These are phyloP conservation scores for Parapristionchus giblindavisi DNA, from an alignment of 2,888 invertebrate genomes.

Conservation along the genomic window DNA sequence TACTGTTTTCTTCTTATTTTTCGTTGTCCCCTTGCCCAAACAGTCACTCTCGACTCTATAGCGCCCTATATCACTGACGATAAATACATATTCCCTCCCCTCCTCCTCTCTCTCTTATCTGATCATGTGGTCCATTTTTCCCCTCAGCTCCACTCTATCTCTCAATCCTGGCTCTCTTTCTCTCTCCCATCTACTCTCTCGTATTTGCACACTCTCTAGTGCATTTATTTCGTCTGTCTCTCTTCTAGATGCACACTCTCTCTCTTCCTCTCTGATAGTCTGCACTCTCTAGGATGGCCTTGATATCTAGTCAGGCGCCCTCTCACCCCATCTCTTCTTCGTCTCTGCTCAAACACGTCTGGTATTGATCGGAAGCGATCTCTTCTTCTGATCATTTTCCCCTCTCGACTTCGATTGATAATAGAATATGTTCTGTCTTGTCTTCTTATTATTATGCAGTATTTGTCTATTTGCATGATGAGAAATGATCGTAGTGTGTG, in stretches of 20 bases:
- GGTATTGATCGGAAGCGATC: neutral
- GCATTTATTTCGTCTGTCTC: slow-evolving; percentile 1
- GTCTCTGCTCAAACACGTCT: slow-evolving; percentile 3
- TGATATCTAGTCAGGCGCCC: neutral
- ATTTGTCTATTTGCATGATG: too few species aligned
- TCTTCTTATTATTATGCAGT: too few species aligned
- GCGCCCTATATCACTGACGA: too few species aligned
- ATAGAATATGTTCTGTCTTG: too few species aligned
- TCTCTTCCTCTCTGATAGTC: slow-evolving; percentile 23
- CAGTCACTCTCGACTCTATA: too few species aligned
- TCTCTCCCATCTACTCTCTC: neutral
- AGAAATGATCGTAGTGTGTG: too few species aligned
- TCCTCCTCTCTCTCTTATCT: neutral
- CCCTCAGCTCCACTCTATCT: slow-evolving; percentile 9
- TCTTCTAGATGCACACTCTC: neutral
- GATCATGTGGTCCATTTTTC: neutral
- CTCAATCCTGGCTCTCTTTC: neutral
- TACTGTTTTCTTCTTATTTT: too few species aligned
- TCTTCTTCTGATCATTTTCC: neutral
- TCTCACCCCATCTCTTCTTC: neutral
- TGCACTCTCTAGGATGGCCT: neutral
- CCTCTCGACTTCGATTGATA: neutral
- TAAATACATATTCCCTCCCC: neutral
- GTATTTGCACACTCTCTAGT: slow-evolving; percentile 8
- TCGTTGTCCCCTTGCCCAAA: too few species aligned